Percentiles rank a stretch among this genome's conserved stretches.
phyloP scores from a whole-genome alignment of 2,113 vertebrate species.

The Indri indri region DNA sequence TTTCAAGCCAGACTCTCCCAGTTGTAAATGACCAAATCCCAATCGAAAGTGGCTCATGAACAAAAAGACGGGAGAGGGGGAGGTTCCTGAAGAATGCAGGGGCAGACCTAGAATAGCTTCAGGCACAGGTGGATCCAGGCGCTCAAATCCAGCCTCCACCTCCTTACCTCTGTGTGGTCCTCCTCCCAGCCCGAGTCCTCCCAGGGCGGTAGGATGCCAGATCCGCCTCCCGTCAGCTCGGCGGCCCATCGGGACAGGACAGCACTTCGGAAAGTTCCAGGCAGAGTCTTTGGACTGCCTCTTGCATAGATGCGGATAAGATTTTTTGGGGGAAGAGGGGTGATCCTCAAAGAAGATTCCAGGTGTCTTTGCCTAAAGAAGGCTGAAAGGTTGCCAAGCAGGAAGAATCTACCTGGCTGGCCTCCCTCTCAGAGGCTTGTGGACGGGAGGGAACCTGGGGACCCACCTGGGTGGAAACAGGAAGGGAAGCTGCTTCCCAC shows the following conservation, averaged over 20 bases:
- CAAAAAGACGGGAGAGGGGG: background rate
- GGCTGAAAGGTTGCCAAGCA: no score
- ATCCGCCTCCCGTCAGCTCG: background rate
- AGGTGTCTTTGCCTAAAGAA: background rate
- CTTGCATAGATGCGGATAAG: background rate
- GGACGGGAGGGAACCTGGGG: no score
- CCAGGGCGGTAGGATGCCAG: fast-evolving
- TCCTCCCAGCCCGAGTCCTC: background rate
- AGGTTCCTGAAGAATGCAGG: background rate
- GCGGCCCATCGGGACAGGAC: background rate
- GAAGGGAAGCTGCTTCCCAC: background rate
- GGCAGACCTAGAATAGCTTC: background rate
- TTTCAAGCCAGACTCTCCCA: background rate
- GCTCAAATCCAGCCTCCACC: no score
- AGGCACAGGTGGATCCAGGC: background rate
- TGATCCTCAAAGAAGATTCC: background rate
- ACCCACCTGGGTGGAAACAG: fast-evolving
- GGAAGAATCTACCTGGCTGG: background rate
- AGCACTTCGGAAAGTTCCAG: background rate
- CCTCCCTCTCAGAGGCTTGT: no score
- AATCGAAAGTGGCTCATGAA: background rate
- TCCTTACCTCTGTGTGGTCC: background rate
- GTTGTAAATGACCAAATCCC: background rate
- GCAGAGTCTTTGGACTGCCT: background rate
- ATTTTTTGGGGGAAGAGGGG: background rate